phyloP scores from a whole-genome alignment of 2,888 invertebrate genomes.

The Monoplex corrugatus region DNA sequence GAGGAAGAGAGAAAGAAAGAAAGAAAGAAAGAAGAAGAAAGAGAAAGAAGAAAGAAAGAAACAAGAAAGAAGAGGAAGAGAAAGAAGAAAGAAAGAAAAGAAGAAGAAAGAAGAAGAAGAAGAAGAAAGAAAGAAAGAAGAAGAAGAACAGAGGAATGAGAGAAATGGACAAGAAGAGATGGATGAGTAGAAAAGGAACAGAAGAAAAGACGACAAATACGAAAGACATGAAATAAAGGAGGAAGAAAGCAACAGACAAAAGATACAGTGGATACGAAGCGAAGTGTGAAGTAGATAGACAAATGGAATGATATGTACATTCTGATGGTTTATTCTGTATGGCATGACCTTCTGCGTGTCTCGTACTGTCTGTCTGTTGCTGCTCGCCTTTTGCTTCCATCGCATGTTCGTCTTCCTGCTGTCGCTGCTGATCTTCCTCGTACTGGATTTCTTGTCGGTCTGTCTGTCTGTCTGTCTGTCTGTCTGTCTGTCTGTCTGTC shows the following conservation, averaged over 20 bases:
- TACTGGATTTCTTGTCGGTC: neutral
- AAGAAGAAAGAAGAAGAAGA: slow-evolving; percentile 15
- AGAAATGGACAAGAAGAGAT: neutral
- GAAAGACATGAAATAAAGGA: neutral
- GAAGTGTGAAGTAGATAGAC: neutral
- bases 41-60: neutral
- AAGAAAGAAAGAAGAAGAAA: neutral
- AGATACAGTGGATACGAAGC: neutral
- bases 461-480: neutral
- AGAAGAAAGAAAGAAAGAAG: slow-evolving; percentile 5
- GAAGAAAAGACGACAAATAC: neutral
- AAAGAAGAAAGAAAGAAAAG: slow-evolving; percentile 25
- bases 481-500: neutral
- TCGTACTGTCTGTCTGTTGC: too few species aligned
- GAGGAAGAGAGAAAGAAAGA: neutral
- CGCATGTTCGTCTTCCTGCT: neutral
- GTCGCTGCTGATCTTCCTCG: neutral
- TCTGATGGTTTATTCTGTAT: too few species aligned
- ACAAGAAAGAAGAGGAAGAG: neutral
- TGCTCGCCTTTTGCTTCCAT: neutral
- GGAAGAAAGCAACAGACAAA: neutral
- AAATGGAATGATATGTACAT: neutral
- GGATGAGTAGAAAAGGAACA: neutral
- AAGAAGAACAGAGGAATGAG: neutral
- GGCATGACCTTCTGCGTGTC: too few species aligned